A percentile compares a stretch with the other conserved stretches of the same genome.
Conservation (phyloP, 2,888 invertebrate genomes). For the Notocelia uddmanniana region DNA sequence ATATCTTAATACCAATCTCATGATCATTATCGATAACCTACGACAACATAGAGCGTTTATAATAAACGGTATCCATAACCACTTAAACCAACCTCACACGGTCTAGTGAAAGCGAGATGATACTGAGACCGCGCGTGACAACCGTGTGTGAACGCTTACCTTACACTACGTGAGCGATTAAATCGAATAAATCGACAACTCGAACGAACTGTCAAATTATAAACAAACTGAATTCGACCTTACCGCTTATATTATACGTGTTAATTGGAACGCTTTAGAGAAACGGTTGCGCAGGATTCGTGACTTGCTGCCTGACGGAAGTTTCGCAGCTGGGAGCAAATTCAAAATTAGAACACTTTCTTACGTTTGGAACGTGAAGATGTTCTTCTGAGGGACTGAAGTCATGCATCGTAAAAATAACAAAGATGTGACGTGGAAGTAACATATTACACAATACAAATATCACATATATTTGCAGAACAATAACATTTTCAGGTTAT, state of each 20-base stretch:
- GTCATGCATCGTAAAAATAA: constrained; percentile 45
- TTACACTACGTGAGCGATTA: constrained; percentile 73
- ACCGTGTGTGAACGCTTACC: constrained; percentile 66
- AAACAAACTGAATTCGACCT: constrained; percentile 58
- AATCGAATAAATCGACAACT: constrained; percentile 65
- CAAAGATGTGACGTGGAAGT: background rate
- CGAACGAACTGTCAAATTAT: constrained; percentile 53
- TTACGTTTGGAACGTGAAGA: constrained; percentile 56
- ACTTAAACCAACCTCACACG: constrained; percentile 57
- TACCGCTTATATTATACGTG: constrained; percentile 49
- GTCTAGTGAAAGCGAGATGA: constrained; percentile 66
- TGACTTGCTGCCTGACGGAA: constrained; percentile 58
- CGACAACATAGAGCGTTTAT: constrained; percentile 63
- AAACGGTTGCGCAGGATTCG: constrained; percentile 55
- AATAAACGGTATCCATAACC: constrained; percentile 51
- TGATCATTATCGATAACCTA: constrained; percentile 64
- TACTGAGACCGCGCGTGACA: constrained; percentile 62
- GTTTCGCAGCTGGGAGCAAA: constrained; percentile 57
- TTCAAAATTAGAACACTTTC: constrained; percentile 70
- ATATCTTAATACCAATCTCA: constrained; percentile 45
- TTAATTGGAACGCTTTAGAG: constrained; percentile 53
- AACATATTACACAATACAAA: background rate
- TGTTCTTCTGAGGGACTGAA: constrained; percentile 56
- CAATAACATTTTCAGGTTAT: no score
- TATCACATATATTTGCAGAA: no score